Evolutionary conservation across 2,113 vertebrate genomes (phyloP).

Genomic region (Noctilio leporinus): DNA sequence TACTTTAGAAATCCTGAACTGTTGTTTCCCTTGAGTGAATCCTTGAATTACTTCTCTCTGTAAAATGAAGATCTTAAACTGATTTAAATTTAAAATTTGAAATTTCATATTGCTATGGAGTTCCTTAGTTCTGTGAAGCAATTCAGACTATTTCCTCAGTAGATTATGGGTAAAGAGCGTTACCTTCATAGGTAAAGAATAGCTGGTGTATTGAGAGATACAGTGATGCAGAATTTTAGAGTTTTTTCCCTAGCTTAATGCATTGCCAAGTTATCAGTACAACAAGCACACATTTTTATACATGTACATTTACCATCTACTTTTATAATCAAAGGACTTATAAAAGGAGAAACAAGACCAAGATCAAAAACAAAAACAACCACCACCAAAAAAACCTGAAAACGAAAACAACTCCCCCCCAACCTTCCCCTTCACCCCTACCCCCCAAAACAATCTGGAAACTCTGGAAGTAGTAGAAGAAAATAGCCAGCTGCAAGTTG

Average conservation of each 20-base stretch:
- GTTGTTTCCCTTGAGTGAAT: background rate
- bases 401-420: too few species aligned
- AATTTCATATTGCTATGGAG: background rate
- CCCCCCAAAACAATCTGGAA: background rate
- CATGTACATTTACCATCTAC: background rate
- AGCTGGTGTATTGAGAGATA: background rate
- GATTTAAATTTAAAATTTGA: background rate
- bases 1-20: background rate
- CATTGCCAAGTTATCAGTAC: background rate
- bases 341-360: slow-evolving; percentile 20
- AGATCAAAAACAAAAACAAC: background rate
- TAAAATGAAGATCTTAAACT: slow-evolving; percentile 7
- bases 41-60: background rate
- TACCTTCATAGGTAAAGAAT: background rate
- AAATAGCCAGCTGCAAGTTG: background rate
- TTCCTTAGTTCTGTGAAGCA: background rate
- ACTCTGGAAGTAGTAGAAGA: background rate
- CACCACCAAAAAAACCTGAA: background rate
- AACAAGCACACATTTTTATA: background rate
- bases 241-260: background rate
- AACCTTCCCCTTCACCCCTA: too few species aligned
- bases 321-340: slow-evolving; percentile 13
- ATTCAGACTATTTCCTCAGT: background rate
- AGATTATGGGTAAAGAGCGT: background rate
- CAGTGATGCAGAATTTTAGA: background rate